These are phyloP conservation scores for Tapirus terrestris DNA, from an alignment of 2,113 vertebrate species.

Conservation along the genomic window DNA sequence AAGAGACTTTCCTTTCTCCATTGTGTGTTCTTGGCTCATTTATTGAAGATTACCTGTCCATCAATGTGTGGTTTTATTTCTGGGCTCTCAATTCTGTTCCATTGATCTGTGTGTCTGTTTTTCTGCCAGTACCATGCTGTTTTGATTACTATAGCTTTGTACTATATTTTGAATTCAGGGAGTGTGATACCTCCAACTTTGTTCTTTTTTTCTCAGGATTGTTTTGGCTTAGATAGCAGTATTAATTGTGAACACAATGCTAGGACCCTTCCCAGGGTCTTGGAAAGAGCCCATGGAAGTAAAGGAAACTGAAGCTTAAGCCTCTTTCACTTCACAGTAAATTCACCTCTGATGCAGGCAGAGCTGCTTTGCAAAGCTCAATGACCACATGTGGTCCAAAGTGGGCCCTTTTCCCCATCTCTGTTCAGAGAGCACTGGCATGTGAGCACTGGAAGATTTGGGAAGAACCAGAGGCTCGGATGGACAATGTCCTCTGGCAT, in stretches of 20 bases:
- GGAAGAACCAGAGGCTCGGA: neutral
- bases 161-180: too few species aligned
- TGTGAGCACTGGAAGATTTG: neutral
- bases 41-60: too few species aligned
- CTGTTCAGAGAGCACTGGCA: neutral
- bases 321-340: neutral
- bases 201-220: too few species aligned
- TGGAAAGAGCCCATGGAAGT: neutral
- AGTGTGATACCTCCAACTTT: too few species aligned
- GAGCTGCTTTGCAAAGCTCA: neutral
- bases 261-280: neutral
- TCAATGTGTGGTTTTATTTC: too few species aligned
- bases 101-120: too few species aligned
- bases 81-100: too few species aligned
- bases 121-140: too few species aligned
- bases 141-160: too few species aligned
- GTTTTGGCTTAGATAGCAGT: neutral
- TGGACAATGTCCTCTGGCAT: neutral
- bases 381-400: neutral
- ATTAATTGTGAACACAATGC: neutral
- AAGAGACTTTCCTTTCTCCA: too few species aligned
- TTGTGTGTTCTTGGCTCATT: too few species aligned
- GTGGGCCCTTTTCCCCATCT: neutral
- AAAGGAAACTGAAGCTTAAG: neutral
- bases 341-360: neutral